Base-by-base conservation (phyloP, 2,888 invertebrate species). In the Torymus texanus region DNA sequence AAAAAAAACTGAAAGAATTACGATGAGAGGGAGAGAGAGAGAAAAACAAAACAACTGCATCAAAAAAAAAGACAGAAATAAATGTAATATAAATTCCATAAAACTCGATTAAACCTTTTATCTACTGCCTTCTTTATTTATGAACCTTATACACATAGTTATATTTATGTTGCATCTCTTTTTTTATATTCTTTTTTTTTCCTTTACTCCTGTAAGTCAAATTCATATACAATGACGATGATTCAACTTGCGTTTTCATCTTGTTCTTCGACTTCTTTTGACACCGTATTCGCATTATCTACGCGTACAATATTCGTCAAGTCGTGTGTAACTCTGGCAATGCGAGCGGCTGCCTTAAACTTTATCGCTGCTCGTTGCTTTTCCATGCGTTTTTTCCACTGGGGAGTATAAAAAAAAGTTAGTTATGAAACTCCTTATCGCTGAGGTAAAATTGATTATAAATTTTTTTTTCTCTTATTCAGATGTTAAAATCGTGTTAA, bases 321-420 rank as follows among this genome's bases (percentile, higher is more conserved):
- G 74, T 88, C 88, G 59, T 89, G 86, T 0, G 90, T 87, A 18
- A 90, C 88, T 14, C 88, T 83, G 18, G 94, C 94, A 71, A 94
- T 92, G 12, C 94, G 92, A 53, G 93, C 94, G 1, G 94, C 93
- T 14, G 94, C 94, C 88, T 93, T 94, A 84, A 94, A 94, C 83
- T 93, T 92, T 58, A 93, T 93, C 58, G 93, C 92, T 0, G 94
- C 94, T 83, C 92, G 92, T 88, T 93, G 92, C 87, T 93, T 93
- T 77, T 94, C 93, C 85, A 94, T 91, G 86, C 94, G 94, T 83
- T 92, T 93, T 88, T 94, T 94, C 94, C 94, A 94, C 92, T 93
- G 86, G 51, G 29, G 18, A 71, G n/a, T 41, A 59, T 51, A 73
- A 61, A 21, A 51, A 50, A 29, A 13, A 21, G 4, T 41, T 41